Conservation (phyloP, 92 coral and sea anemone genomes). For the Parazoanthus atlanticus region DNA sequence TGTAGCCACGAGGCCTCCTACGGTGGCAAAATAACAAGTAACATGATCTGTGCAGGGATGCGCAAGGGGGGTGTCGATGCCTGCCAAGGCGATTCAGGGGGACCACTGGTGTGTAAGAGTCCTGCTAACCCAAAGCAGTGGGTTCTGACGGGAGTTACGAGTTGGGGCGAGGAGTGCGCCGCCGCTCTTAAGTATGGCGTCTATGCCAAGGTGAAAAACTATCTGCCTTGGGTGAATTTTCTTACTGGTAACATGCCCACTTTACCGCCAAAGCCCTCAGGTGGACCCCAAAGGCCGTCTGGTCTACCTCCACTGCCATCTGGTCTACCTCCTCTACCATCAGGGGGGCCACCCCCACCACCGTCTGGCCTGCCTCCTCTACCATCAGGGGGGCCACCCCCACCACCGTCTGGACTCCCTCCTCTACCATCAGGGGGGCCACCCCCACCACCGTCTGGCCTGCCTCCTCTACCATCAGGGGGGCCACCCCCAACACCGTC, state of each 20-base stretch:
- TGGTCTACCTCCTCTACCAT: slow-evolving; percentile 10
- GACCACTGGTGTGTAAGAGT: slow-evolving; percentile 77
- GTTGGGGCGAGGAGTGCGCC: slow-evolving; percentile 86
- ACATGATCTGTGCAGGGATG: slow-evolving; percentile 81
- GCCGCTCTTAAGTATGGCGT: slow-evolving; percentile 80
- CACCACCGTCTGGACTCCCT: not conserved
- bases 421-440: not conserved
- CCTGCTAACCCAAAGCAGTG: slow-evolving; percentile 82
- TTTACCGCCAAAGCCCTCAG: not conserved
- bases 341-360: not conserved
- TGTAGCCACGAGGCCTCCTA: slow-evolving; percentile 73
- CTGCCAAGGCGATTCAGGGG: slow-evolving; percentile 85
- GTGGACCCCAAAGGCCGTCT: not conserved
- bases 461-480: not conserved
- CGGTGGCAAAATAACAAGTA: slow-evolving; percentile 71
- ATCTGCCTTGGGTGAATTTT: slow-evolving; percentile 70
- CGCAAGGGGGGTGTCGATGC: slow-evolving; percentile 83
- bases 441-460: not conserved
- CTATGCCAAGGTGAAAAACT: slow-evolving; percentile 65
- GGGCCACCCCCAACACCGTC: not conserved
- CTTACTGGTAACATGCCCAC: slow-evolving; percentile 58
- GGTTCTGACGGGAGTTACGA: slow-evolving; percentile 76
- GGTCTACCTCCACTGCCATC: slow-evolving; percentile 18
- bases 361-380: slow-evolving; percentile 2
- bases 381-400: slow-evolving; percentile 10